Conservation (phyloP, 2,888 invertebrate species). For the Zonitis immaculata region DNA sequence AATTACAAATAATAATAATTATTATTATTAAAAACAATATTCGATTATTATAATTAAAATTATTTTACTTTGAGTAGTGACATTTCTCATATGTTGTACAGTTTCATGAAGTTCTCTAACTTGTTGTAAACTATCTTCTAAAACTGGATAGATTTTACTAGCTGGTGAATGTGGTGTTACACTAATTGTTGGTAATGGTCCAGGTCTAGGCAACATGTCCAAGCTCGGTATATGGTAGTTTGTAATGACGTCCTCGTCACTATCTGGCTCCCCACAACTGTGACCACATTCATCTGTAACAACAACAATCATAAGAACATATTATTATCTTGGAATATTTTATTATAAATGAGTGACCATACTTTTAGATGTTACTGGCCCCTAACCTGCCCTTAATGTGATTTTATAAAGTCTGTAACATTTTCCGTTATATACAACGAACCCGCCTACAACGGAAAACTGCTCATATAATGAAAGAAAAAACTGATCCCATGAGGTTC, state of each 20-base stretch:
- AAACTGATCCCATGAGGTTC: no score
- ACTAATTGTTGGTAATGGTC: slow-evolving; percentile 72
- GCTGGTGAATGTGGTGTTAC: slow-evolving; percentile 86
- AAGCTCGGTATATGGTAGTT: slow-evolving; percentile 56
- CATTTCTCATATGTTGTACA: slow-evolving; percentile 72
- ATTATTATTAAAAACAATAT: not conserved
- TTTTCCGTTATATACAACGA: no score
- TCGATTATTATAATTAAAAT: slow-evolving; percentile 6
- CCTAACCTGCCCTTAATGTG: no score
- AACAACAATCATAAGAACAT: not conserved
- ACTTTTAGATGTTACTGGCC: no score
- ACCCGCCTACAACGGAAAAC: no score
- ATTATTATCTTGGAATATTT: not conserved
- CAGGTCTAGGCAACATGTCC: slow-evolving; percentile 37
- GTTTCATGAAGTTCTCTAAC: slow-evolving; percentile 70
- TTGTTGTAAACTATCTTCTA: slow-evolving; percentile 68
- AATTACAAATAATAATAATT: not conserved
- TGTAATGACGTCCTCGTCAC: slow-evolving; percentile 76
- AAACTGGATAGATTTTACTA: slow-evolving; percentile 62
- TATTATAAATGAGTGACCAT: no score
- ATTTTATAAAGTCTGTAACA: no score
- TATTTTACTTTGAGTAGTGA: slow-evolving; percentile 50
- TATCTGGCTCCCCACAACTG: slow-evolving; percentile 68
- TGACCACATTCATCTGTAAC: slow-evolving; percentile 63
- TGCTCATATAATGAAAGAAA: no score